Conservation (phyloP, 2,797 vertebrate species). For the Heliangelus exortis region DNA sequence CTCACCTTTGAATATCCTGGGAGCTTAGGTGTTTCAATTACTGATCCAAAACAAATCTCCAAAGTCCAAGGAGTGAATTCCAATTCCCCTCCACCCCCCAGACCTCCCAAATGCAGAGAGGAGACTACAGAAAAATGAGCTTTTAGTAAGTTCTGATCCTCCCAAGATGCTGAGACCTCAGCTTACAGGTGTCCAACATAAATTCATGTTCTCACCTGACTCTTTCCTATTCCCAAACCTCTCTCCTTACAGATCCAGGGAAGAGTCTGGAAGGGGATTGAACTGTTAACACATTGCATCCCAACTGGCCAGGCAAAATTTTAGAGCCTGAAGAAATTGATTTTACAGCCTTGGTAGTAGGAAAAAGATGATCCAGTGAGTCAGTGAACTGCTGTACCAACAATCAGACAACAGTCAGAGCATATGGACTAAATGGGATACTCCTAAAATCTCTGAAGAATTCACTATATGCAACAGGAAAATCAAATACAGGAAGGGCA, state of each 20-base stretch:
- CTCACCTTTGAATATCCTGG: neutral
- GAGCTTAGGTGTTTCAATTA: neutral
- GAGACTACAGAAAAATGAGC: neutral
- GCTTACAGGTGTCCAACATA: fast-evolving
- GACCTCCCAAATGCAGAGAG: neutral
- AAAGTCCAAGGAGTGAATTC: neutral
- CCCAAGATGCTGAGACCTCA: neutral
- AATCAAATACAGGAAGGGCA: neutral
- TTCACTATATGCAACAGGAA: neutral
- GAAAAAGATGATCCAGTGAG: neutral
- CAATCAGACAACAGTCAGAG: neutral
- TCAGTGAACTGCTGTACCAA: neutral
- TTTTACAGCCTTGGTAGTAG: neutral
- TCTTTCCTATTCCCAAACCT: neutral
- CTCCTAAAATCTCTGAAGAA: neutral
- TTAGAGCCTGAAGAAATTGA: neutral
- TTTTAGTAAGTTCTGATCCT: neutral
- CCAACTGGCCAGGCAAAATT: neutral
- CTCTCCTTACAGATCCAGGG: neutral
- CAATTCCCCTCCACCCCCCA: neutral
- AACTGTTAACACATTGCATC: neutral
- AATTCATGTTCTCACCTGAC: neutral
- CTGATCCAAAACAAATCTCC: neutral
- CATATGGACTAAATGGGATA: neutral
- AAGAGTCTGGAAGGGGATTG: neutral